These are phyloP conservation scores for Eretmocerus hayati DNA, from an alignment of 2,888 invertebrate species.

Conservation along the genomic window DNA sequence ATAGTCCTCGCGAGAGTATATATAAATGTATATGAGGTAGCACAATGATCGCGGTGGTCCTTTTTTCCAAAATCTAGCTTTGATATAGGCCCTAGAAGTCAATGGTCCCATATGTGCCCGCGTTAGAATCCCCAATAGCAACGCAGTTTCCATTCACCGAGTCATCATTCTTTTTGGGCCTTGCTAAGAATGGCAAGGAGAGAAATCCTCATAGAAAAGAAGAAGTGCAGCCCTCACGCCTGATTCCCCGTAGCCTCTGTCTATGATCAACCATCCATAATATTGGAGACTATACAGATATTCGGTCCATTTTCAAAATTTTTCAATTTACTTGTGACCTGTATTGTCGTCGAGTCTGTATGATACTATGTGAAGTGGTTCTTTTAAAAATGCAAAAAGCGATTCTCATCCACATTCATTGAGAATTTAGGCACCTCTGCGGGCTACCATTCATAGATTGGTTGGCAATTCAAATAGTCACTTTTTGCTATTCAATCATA, in stretches of 20 bases:
- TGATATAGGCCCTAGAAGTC: too few relatives aligned
- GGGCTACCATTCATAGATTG: too few relatives aligned
- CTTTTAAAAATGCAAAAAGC: too few relatives aligned
- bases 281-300: neutral
- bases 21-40: neutral
- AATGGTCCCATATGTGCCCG: too few relatives aligned
- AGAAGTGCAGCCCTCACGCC: slow-evolving; percentile 19
- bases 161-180: slow-evolving; percentile 12
- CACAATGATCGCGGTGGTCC: slow-evolving; percentile 18
- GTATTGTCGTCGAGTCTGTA: too few relatives aligned
- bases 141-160: too few relatives aligned
- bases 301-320: slow-evolving; percentile 6
- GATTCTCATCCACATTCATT: too few relatives aligned
- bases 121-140: too few relatives aligned
- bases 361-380: too few relatives aligned
- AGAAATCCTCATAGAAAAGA: slow-evolving; percentile 13
- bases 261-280: neutral
- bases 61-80: slow-evolving; percentile 6
- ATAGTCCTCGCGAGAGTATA: neutral
- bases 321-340: too few relatives aligned
- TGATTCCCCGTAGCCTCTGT: slow-evolving; percentile 14
- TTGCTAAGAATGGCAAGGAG: slow-evolving; percentile 18
- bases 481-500: neutral
- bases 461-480: neutral
- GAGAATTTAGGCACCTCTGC: too few relatives aligned